Evolutionary conservation across 1,140 invertebrate species (phyloP).

Genomic region (Cylas formicarius): DNA sequence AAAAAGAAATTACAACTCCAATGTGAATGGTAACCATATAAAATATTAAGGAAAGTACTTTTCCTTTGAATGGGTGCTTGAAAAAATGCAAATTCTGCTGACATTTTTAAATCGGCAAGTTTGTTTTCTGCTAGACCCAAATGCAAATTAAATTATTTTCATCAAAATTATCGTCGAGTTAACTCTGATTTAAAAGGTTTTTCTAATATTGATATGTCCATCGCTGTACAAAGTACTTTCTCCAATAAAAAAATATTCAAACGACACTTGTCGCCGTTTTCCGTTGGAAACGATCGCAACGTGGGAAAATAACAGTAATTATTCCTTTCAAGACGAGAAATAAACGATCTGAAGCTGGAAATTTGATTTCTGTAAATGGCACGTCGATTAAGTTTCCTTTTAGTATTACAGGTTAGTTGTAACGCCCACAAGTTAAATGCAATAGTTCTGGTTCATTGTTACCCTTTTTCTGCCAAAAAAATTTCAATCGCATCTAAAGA

Average conservation of each 20-base stretch:
- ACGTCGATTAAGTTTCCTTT: no score
- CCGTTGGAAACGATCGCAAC: slow-evolving; percentile 8
- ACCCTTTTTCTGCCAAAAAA: no score
- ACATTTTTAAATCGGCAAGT: slow-evolving; percentile 16
- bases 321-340: slow-evolving; percentile 11
- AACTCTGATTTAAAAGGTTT: slow-evolving; percentile 6
- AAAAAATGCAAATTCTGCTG: slow-evolving; percentile 22
- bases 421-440: no score
- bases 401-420: no score
- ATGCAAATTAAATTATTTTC: slow-evolving; percentile 22
- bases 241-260: slow-evolving; percentile 5
- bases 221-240: not conserved
- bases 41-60: no score
- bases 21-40: no score
- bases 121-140: slow-evolving; percentile 5
- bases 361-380: no score
- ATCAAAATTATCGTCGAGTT: slow-evolving; percentile 10
- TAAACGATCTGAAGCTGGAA: no score
- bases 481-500: no score
- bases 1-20: no score
- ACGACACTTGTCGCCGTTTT: slow-evolving; percentile 9
- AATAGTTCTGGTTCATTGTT: no score
- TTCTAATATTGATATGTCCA: slow-evolving; percentile 7
- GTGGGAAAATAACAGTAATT: slow-evolving; percentile 12
- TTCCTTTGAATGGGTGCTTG: slow-evolving; percentile 22